These are phyloP conservation scores for Stenotaenia linearis DNA, from an alignment of 2,888 invertebrate genomes.

Conservation along the genomic window DNA sequence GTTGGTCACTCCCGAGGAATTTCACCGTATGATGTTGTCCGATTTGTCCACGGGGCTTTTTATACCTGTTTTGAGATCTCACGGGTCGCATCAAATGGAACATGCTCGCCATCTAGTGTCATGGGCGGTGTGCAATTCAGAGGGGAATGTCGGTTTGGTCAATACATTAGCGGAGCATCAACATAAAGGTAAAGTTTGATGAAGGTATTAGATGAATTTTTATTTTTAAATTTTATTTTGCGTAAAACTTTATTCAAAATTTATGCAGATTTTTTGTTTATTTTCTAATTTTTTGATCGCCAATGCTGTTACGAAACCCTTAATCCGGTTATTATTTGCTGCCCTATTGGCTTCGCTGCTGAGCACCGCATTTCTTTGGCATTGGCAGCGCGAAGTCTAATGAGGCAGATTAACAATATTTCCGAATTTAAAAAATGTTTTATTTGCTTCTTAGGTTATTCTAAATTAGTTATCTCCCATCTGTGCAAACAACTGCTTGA, in stretches of 20 bases:
- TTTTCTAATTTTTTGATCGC: too few relatives aligned
- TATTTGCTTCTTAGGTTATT: conserved; percentile 14
- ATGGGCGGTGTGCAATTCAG: conserved; percentile 26
- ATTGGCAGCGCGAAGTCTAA: too few relatives aligned
- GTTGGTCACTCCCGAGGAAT: conserved; percentile 18
- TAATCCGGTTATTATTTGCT: too few relatives aligned
- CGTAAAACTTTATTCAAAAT: too few relatives aligned
- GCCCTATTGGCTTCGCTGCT: too few relatives aligned
- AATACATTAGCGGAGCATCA: conserved; percentile 27
- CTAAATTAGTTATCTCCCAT: background rate
- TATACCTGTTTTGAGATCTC: background rate
- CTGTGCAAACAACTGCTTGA: background rate
- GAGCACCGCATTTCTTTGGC: too few relatives aligned
- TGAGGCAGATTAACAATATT: too few relatives aligned
- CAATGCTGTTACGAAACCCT: too few relatives aligned
- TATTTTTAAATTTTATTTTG: too few relatives aligned
- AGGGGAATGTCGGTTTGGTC: conserved; percentile 16
- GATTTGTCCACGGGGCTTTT: conserved; percentile 12
- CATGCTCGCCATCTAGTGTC: conserved; percentile 27
- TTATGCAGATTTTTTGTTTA: too few relatives aligned
- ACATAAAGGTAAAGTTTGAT: conserved; percentile 10
- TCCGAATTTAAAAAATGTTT: too few relatives aligned
- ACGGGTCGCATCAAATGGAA: background rate
- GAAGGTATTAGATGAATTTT: too few relatives aligned
- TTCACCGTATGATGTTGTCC: conserved; percentile 21